Percentiles rank a stretch among this genome's conserved stretches.
Evolutionary conservation across 2,113 vertebrate genomes (phyloP).

Genomic region (Misgurnus anguillicaudatus): DNA sequence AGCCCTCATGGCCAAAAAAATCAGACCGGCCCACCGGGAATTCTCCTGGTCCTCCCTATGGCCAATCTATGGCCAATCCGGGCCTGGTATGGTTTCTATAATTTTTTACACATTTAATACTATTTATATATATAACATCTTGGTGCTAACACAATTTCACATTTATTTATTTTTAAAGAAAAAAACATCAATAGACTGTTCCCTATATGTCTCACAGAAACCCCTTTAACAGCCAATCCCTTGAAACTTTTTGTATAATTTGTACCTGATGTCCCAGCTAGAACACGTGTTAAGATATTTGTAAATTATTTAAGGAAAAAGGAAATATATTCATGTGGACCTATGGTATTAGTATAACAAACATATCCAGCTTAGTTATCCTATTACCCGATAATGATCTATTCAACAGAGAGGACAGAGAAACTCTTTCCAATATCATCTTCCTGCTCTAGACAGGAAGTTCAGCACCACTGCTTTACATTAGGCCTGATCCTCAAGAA

Average conservation of each 20-base stretch:
- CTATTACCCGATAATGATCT: slow-evolving; percentile 17
- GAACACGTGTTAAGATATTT: neutral
- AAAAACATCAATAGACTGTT: too few relatives aligned
- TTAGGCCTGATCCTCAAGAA: slow-evolving; percentile 54
- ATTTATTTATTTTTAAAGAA: too few relatives aligned
- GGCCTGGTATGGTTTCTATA: too few relatives aligned
- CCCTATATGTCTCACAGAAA: too few relatives aligned
- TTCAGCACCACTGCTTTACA: slow-evolving; percentile 48
- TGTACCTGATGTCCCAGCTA: neutral
- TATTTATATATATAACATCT: too few relatives aligned
- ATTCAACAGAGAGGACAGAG: slow-evolving; percentile 15
- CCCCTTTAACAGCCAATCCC: too few relatives aligned
- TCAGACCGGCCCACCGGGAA: too few relatives aligned
- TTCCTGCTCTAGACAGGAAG: slow-evolving; percentile 36
- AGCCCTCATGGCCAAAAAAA: too few relatives aligned
- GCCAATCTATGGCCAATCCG: too few relatives aligned
- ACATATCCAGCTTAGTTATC: neutral
- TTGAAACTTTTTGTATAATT: neutral
- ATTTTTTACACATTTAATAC: too few relatives aligned
- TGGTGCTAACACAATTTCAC: too few relatives aligned
- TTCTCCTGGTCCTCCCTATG: too few relatives aligned
- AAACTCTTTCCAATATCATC: slow-evolving; percentile 45
- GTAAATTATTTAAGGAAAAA: neutral
- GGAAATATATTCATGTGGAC: neutral
- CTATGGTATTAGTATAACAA: neutral